Conservation (phyloP, 1,140 invertebrate species). For the Solenopsis fugax region DNA sequence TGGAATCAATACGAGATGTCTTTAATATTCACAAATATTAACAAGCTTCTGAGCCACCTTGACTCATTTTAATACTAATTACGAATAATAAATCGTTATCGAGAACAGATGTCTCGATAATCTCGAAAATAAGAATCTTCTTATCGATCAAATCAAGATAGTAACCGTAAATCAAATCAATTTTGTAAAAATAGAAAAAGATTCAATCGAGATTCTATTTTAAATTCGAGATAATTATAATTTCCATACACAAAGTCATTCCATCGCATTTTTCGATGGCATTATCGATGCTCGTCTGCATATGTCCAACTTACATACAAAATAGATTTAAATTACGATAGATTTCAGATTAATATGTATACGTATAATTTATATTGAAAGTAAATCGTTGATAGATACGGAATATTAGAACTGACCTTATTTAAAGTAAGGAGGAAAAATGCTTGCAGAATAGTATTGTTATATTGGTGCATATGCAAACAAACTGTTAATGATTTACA, state of each 20-base stretch:
- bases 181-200: not conserved
- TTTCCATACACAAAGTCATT: not conserved
- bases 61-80: not conserved
- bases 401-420: not conserved
- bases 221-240: not conserved
- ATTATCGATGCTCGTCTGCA: not conserved
- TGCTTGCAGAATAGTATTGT: not conserved
- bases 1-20: constrained; percentile 21
- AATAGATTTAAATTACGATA: not conserved
- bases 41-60: not conserved
- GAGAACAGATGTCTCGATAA: not conserved
- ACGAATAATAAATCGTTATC: not conserved
- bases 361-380: not conserved
- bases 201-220: not conserved
- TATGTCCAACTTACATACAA: not conserved
- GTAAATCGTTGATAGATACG: not conserved
- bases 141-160: not conserved
- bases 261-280: not conserved
- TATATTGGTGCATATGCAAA: not conserved
- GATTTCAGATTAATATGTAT: too few species aligned
- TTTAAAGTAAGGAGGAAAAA: not conserved
- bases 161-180: not conserved
- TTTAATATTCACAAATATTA: not conserved
- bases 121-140: not conserved
- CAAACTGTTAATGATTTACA: not conserved